A percentile compares a stretch with the other conserved stretches of the same genome.
These are phyloP conservation scores for Melanotaenia duboulayi DNA, from an alignment of 2,113 vertebrate species.

Conservation along the genomic window DNA sequence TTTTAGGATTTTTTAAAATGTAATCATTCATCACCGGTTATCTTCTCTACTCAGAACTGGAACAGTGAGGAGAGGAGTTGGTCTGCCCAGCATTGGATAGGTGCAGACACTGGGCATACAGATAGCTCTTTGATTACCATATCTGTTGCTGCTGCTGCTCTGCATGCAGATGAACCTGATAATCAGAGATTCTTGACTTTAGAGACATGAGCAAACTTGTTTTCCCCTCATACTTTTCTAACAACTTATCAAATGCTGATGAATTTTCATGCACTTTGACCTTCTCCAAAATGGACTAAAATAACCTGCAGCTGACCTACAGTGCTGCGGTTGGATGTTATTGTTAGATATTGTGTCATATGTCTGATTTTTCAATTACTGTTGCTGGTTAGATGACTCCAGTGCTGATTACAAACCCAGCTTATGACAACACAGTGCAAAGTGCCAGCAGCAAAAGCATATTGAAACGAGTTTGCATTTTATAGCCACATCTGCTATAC, in stretches of 20 bases:
- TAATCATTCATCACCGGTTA: constrained; percentile 80
- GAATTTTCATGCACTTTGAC: constrained; percentile 50
- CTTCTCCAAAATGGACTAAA: constrained; percentile 49
- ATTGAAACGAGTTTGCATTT: not conserved
- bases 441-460: constrained; percentile 18
- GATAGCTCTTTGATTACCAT: constrained; percentile 76
- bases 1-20: constrained; percentile 70
- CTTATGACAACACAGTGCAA: constrained; percentile 18
- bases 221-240: constrained; percentile 35
- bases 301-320: constrained; percentile 55
- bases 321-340: constrained; percentile 13
- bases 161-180: constrained; percentile 79
- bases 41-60: constrained; percentile 71
- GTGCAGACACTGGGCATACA: constrained; percentile 69
- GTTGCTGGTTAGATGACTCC: constrained; percentile 19
- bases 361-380: constrained; percentile 29
- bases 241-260: constrained; percentile 60
- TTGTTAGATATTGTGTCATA: constrained; percentile 21
- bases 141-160: constrained; percentile 57
- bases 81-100: constrained; percentile 71
- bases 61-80: constrained; percentile 58
- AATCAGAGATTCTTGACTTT: constrained; percentile 66
- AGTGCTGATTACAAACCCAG: constrained; percentile 10
- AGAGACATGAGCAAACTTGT: constrained; percentile 59
- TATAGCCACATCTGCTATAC: constrained; percentile 1